phyloP scores from a whole-genome alignment of 1,140 invertebrate species.

The Caenorhabditis brenneri region DNA sequence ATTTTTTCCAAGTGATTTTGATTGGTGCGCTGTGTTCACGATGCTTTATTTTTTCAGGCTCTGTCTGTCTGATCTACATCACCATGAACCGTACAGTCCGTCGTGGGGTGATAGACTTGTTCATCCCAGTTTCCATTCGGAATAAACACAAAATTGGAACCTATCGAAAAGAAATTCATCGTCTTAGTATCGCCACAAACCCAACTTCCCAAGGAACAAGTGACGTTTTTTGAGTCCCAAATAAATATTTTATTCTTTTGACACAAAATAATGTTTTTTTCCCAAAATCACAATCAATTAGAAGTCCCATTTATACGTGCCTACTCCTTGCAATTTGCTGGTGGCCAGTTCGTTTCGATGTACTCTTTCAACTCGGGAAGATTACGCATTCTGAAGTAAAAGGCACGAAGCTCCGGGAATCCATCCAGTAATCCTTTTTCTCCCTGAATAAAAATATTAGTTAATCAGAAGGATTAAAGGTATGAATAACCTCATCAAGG shows the following conservation, averaged over 20 bases:
- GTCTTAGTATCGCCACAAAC: no score
- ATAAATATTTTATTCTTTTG: no score
- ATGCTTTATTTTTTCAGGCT: slow-evolving; percentile 44
- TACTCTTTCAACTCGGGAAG: slow-evolving; percentile 20
- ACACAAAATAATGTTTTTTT: no score
- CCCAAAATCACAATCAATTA: background rate
- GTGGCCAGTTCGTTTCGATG: slow-evolving; percentile 40
- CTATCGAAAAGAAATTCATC: no score
- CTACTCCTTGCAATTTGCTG: background rate
- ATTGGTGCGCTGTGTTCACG: no score
- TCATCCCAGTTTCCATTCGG: background rate
- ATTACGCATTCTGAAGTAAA: slow-evolving; percentile 35
- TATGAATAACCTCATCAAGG: slow-evolving; percentile 1
- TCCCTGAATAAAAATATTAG: background rate
- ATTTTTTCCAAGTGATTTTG: no score
- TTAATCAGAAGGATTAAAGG: no score
- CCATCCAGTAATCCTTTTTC: background rate
- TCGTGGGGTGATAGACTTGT: background rate
- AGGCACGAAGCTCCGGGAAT: background rate
- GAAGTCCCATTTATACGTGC: no score
- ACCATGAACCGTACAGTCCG: slow-evolving; percentile 48
- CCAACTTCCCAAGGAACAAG: no score
- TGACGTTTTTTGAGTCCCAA: no score
- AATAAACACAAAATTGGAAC: no score
- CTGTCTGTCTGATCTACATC: slow-evolving; percentile 38